phyloP scores from a whole-genome alignment of 2,113 vertebrate genomes.

The Piaya cayana region DNA sequence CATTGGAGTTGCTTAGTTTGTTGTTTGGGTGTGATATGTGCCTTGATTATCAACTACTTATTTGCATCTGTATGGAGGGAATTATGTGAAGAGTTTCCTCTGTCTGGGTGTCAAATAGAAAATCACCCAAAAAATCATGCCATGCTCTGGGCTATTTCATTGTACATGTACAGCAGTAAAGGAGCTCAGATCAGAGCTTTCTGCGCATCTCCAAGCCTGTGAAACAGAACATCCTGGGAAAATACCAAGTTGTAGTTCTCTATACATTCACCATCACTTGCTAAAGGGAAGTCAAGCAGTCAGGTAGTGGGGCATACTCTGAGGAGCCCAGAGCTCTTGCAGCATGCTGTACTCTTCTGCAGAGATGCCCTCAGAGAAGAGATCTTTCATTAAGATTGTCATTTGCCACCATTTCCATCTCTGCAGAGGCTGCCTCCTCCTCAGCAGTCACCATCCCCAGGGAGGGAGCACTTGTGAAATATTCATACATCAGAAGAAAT shows the following conservation, averaged over 20 bases:
- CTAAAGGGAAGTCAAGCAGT: background rate
- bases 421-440: background rate
- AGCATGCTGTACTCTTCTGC: background rate
- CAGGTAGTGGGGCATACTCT: accelerated
- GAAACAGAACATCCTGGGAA: background rate
- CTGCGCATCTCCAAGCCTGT: background rate
- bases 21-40: background rate
- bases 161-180: background rate
- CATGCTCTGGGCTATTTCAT: background rate
- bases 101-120: accelerated
- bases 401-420: background rate
- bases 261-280: background rate
- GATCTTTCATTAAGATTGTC: conserved; percentile 37
- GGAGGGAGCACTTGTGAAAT: background rate
- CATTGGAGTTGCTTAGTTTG: background rate
- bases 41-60: background rate
- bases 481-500: conserved; percentile 47
- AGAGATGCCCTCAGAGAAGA: background rate
- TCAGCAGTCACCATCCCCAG: background rate
- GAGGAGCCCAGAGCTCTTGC: background rate
- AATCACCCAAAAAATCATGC: background rate
- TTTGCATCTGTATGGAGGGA: background rate
- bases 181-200: background rate
- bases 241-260: background rate
- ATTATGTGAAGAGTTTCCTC: background rate